phyloP scores from a whole-genome alignment of 2,888 invertebrate genomes.

The Tiphia femorata region DNA sequence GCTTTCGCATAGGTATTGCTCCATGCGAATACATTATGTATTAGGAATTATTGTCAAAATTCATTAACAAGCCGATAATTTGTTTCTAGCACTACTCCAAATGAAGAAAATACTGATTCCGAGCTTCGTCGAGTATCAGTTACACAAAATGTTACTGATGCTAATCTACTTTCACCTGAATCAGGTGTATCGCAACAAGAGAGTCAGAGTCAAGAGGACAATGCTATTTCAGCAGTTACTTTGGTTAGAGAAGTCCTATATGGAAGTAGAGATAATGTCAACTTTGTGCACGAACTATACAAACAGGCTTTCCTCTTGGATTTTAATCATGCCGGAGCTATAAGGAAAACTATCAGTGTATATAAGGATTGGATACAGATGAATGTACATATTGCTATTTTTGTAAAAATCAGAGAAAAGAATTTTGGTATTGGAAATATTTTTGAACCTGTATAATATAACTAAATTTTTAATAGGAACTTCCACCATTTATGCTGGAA shows the following conservation, averaged over 20 bases:
- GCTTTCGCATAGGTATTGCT: constrained; percentile 58
- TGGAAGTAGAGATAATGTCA: constrained; percentile 89
- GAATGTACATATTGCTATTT: constrained; percentile 71
- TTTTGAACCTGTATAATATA: neutral
- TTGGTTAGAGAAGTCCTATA: constrained; percentile 91
- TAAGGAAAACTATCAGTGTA: constrained; percentile 88
- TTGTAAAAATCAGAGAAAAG: neutral
- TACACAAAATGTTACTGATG: constrained; percentile 62
- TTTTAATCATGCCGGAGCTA: constrained; percentile 89
- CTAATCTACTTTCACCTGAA: constrained; percentile 59
- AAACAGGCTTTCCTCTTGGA: constrained; percentile 93
- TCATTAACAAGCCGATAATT: neutral
- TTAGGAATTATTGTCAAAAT: neutral
- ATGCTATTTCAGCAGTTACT: constrained; percentile 71
- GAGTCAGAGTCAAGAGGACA: constrained; percentile 59
- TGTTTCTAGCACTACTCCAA: constrained; percentile 61
- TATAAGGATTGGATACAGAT: constrained; percentile 97
- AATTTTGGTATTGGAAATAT: neutral
- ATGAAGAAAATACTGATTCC: constrained; percentile 65
- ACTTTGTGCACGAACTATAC: constrained; percentile 94
- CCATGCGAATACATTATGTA: constrained; percentile 4
- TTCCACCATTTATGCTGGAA: constrained; percentile 85
- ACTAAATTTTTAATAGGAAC: constrained; percentile 69
- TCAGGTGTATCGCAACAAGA: constrained; percentile 51
- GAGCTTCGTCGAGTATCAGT: constrained; percentile 68